A percentile compares a stretch with the other conserved stretches of the same genome.
Evolutionary conservation across 23 tunicate species (phyloP).

Genomic region (Aplidium turbinatum): DNA sequence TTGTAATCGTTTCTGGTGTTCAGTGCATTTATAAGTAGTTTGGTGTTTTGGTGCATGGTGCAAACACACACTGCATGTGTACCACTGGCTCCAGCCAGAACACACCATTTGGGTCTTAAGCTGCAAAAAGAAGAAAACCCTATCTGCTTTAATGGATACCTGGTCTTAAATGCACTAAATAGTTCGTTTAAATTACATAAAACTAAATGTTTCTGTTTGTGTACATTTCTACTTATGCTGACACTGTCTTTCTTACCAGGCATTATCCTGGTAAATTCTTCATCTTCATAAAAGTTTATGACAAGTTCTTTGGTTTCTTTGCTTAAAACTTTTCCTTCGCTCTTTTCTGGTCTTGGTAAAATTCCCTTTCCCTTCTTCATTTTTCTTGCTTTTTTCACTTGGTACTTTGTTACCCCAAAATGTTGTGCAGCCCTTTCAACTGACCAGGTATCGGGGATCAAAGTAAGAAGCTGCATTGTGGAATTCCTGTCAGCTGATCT

Average conservation of each 20-base stretch:
- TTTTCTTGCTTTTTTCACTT: conserved; percentile 33
- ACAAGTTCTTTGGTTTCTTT: conserved; percentile 30
- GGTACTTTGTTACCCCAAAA: conserved; percentile 29
- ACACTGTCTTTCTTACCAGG: conserved; percentile 41
- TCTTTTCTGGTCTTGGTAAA: conserved; percentile 22
- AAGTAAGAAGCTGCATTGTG: conserved; percentile 35
- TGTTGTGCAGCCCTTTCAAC: conserved; percentile 22
- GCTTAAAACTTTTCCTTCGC: conserved; percentile 18
- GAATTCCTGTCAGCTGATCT: conserved; percentile 17
- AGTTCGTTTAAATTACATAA: conserved; percentile 39
- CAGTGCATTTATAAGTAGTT: conserved; percentile 13
- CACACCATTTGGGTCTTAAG: conserved; percentile 48
- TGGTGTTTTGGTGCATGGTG: conserved; percentile 46
- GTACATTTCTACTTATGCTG: conserved; percentile 38
- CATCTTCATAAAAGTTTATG: conserved; percentile 29
- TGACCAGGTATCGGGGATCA: conserved; percentile 42
- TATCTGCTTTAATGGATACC: conserved; percentile 23
- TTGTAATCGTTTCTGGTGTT: conserved; percentile 27
- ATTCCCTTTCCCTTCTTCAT: conserved; percentile 32
- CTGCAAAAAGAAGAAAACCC: conserved; percentile 41
- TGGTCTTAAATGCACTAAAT: conserved; percentile 22
- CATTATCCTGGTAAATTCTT: conserved; percentile 33
- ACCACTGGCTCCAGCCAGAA: conserved; percentile 29
- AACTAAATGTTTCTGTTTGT: conserved; percentile 34
- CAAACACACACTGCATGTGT: conserved; percentile 50